Evolutionary conservation across 2,888 invertebrate genomes (phyloP).

Genomic region (Ophion obscuratus): DNA sequence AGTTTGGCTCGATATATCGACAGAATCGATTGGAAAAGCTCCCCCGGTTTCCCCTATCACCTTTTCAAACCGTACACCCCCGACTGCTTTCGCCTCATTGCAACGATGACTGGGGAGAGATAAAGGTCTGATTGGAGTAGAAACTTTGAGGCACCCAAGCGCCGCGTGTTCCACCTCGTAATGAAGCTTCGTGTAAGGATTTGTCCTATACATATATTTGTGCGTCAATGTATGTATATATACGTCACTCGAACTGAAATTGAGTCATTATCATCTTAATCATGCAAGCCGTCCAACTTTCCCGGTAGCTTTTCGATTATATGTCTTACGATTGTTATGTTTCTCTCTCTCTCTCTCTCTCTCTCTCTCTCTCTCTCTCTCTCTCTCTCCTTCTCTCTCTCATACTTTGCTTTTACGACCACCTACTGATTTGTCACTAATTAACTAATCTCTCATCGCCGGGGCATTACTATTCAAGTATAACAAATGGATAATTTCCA

Average conservation of each 20-base stretch:
- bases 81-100: constrained; percentile 63
- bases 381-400: background rate
- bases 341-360: constrained; percentile 12
- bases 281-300: constrained; percentile 73
- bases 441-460: constrained; percentile 15
- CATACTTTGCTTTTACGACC: background rate
- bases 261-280: constrained; percentile 77
- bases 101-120: constrained; percentile 67
- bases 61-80: constrained; percentile 44
- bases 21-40: constrained; percentile 62
- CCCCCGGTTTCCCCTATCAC: constrained; percentile 47
- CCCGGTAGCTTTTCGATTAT: constrained; percentile 61
- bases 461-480: background rate
- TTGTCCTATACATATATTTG: constrained; percentile 29
- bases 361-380: constrained; percentile 5
- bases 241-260: constrained; percentile 54
- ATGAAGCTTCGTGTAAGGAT: constrained; percentile 78
- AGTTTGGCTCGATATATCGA: constrained; percentile 77
- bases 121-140: constrained; percentile 77
- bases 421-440: constrained; percentile 6
- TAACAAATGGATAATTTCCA: background rate
- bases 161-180: constrained; percentile 70
- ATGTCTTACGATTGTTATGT: constrained; percentile 38
- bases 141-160: constrained; percentile 75
- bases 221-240: background rate